Base-by-base conservation (phyloP, 2,797 vertebrate genomes). In the Hozukius guyotensis region DNA sequence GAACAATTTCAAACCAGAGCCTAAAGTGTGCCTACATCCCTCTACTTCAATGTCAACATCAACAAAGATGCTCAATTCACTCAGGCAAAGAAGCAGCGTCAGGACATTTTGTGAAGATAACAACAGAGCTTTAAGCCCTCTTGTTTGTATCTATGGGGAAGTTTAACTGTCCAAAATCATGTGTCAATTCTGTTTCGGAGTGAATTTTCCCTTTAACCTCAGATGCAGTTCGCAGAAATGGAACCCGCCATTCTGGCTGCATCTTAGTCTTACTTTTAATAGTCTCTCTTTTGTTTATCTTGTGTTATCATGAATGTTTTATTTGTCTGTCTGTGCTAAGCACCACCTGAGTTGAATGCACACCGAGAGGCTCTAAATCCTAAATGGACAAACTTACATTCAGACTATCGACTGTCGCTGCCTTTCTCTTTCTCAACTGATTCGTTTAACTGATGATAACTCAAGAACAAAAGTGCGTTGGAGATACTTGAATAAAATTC, bases 401-500 rank as follows among this genome's bases (percentile, higher is more conserved):
- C 78, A 86, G 91, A 71, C 92, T 86, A 78, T 84, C 84, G 87
- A 93, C 85, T 88, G 80, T 81, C 49, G 81, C 91, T 90, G 93
- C 88, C 91, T 93, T 90, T 87, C 72, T 89, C 72, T 89, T 82
- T 90, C 80, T 86, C 87, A 86, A 78, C 88, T 68, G 87, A 88
- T 88, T 95, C 52, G 83, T 93, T 92, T 90, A 92, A 93, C 88
- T 78, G 88, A 90, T 69, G 85, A 83, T 93, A 89, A 93, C 90
- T 91, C 80, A 61, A 93, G 91, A 93, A 90, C 89, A 92, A 90
- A 92, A 87, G 92, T 86, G 88, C 89, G 81, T 92, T 88, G 90
- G 85, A 87, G 94, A 92, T 95, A 86, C 89, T 92, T 94, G 95
- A 96, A 96, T 96, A 96, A 96, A 96, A 92, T 94, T 95, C 94